phyloP scores from a whole-genome alignment of 2,113 vertebrate genomes.

The Trematocara macrostoma region DNA sequence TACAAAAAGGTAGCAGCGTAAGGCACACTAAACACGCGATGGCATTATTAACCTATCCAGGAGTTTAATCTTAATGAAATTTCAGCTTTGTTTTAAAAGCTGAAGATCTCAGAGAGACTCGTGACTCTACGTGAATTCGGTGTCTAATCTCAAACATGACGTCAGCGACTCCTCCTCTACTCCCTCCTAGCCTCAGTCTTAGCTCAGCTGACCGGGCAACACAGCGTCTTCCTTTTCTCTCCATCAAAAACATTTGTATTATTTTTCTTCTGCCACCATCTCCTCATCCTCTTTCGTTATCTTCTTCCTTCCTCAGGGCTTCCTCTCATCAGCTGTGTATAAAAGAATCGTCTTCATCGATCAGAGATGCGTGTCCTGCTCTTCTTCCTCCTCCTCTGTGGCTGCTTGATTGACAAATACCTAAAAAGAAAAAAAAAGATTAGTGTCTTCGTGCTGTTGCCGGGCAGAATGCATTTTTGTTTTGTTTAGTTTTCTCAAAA shows the following conservation, averaged over 20 bases:
- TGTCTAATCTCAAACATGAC: not conserved
- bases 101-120: not conserved
- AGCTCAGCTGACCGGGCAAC: not conserved
- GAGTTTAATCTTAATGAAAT: not conserved
- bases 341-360: not conserved
- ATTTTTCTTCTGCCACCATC: not conserved
- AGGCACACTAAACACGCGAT: slow-evolving; percentile 23
- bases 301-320: not conserved
- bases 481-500: not conserved
- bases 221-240: not conserved
- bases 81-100: not conserved
- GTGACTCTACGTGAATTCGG: not conserved
- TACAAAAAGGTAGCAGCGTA: not conserved
- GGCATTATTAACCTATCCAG: not conserved
- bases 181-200: not conserved
- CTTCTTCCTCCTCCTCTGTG: slow-evolving; percentile 84
- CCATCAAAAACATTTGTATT: not conserved
- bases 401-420: slow-evolving; percentile 85
- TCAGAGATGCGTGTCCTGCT: slow-evolving; percentile 97
- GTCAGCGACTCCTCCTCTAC: slow-evolving; percentile 10
- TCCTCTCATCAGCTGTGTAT: not conserved
- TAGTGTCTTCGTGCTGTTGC: not conserved
- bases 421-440: slow-evolving; percentile 27
- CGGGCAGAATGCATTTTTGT: not conserved
- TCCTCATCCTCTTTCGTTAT: not conserved